Percentiles rank a stretch among this genome's conserved stretches.
Conservation (phyloP, 2,797 vertebrate species). For the Sebastes diploproa region DNA sequence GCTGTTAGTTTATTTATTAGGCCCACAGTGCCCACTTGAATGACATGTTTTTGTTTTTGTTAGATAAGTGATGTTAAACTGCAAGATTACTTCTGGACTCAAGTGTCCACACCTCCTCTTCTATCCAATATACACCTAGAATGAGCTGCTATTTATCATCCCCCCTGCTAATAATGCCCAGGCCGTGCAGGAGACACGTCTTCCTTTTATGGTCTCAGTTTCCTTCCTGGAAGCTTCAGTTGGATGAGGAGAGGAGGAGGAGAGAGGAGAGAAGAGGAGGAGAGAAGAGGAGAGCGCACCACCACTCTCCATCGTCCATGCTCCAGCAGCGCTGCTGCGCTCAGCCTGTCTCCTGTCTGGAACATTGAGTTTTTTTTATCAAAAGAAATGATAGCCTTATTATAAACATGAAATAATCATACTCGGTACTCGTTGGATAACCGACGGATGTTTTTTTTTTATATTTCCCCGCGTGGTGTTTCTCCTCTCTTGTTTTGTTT, state of each 20-base stretch:
- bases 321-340: conserved; percentile 17
- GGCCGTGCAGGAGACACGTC: neutral
- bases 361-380: neutral
- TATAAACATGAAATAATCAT: neutral
- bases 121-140: neutral
- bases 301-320: neutral
- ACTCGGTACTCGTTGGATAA: neutral
- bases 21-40: neutral
- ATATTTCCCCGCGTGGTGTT: neutral
- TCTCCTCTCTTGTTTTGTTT: neutral
- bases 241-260: neutral
- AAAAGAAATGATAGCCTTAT: neutral
- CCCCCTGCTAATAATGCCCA: neutral
- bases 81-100: conserved; percentile 5
- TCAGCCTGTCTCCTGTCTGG: neutral
- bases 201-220: conserved; percentile 68
- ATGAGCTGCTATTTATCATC: neutral
- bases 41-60: neutral
- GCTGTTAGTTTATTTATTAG: neutral
- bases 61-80: neutral
- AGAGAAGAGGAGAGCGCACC: neutral
- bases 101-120: conserved; percentile 12
- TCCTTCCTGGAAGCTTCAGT: conserved; percentile 59
- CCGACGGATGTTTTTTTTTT: neutral
- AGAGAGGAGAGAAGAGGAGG: neutral